Evolutionary conservation across 2,888 invertebrate genomes (phyloP), one percentile per base, ranked within the genome.

Genomic region (Aphidoletes aphidimyza): DNA sequence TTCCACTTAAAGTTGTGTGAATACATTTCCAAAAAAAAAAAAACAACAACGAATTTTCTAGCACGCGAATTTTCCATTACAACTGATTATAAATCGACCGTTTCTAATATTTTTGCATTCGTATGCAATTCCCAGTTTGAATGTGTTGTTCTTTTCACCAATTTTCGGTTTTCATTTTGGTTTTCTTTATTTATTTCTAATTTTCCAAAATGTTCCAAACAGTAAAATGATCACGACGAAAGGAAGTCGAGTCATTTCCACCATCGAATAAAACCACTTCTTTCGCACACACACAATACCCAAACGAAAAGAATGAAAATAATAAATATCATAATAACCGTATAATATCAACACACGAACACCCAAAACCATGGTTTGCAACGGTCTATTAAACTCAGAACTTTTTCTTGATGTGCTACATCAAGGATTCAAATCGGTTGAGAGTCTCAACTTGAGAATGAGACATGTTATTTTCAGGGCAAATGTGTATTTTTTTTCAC

Each of bases 61-160:
- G 30, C 69, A 69, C 34, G 69, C 69, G 2, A 69, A 30, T 69
- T 69, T 69, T 69, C 34, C 69, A 69, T 69, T 69, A 69, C 69
- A 69, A 42, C 6, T 42, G 42, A 42, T 42, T 42, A 42, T 42
- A 42, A 30, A 69, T 69, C 34, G 69, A 30, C 69, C 34, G 17
- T 69, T 69, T 30, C 69, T 69, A 30, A 69, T 69, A 69, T 69
- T 69, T n/a, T 69, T 69, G 69, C 69, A 69, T 69, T 69, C 30
- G 34, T 69, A 69, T 69, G 69, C 69, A 69, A 69, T 69, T 69
- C 17, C n/a, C n/a, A n/a, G n/a, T n/a, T n/a, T n/a, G n/a, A n/a
- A n/a, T n/a, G n/a, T n/a, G n/a, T n/a, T n/a, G n/a, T 39, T 47
- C 26, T 22, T 54, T 26, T 54, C 11, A n/a, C 22, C 22, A 54